Percentiles rank a stretch among this genome's conserved stretches.
phyloP scores from a whole-genome alignment of 92 coral and sea anemone species.

The Micromussa lordhowensis region DNA sequence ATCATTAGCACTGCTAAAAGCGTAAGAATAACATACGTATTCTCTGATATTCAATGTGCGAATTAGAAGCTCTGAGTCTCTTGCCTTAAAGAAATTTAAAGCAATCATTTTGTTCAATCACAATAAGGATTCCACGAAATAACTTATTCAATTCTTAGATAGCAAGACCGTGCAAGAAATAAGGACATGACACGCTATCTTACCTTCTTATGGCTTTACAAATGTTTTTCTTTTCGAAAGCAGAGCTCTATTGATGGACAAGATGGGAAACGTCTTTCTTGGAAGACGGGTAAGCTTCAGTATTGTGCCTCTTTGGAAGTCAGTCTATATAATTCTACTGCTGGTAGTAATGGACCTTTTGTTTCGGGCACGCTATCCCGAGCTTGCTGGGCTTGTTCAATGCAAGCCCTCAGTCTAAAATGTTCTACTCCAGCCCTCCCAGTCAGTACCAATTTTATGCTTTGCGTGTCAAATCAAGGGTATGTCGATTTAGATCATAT shows the following conservation, averaged over 20 bases:
- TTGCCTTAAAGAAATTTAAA: background rate
- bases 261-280: background rate
- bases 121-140: background rate
- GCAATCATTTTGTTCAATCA: background rate
- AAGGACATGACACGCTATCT: background rate
- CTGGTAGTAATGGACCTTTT: too few relatives aligned
- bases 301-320: background rate
- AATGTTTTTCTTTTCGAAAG: background rate
- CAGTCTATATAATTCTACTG: background rate
- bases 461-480: too few relatives aligned
- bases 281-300: background rate
- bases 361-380: background rate
- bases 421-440: background rate
- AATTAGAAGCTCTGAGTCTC: background rate
- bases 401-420: background rate
- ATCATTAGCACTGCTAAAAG: too few relatives aligned
- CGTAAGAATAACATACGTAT: too few relatives aligned
- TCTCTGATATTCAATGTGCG: too few relatives aligned
- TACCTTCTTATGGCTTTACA: background rate
- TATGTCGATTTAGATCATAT: background rate
- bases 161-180: background rate
- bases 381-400: background rate
- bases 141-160: background rate
- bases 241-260: background rate
- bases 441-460: background rate